Evolutionary conservation across 2,113 vertebrate species (phyloP), one percentile per base, ranked within the genome.

Genomic region (Anthoscopus minutus): DNA sequence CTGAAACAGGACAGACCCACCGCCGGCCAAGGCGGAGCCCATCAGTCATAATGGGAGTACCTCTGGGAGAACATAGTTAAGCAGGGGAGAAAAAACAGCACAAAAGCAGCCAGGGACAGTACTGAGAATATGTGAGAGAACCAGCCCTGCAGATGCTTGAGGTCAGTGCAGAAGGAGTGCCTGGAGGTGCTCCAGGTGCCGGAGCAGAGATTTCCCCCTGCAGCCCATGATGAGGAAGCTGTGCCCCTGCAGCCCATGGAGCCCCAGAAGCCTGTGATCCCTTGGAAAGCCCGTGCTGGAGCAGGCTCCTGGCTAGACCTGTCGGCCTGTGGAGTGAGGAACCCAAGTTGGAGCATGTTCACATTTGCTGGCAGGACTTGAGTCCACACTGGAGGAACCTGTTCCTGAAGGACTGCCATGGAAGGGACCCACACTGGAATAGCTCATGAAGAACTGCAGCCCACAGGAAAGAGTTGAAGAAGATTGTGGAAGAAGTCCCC

Each of bases 231-330:
- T 37, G 40, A 62, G 4, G 8, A 20, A 61, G 25, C 54, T 83
- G 54, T 33, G 35, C 22, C 44, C 17, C 35, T 28, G 28, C 30
- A 61, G 47, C 19, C 45, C 17, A 8, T 13, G 16, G 16, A 89
- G 20, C 22, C 42, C 35, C 10, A 35, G 13, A n/a, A 64, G 11
- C 17, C 21, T 27, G 35, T 25, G 65, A 80, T 23, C 48, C 35
- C 14, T 8, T 12, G 33, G 50, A 48, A 88, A 71, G 35, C 25
- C 65, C 0, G 0, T 0, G 2, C 11, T 48, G 48, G 13, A 62
- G 20, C 20, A 71, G 40, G 35, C 11, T 87, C 35, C 25, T 71
- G n/a, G 15, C 21, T 56, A 56, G 47, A 79, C 30, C 47, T 47
- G 8, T 40, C 19, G 23, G 15, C 24, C 19, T 0, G 0, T 21